A percentile compares a stretch with the other conserved stretches of the same genome.
Conservation (phyloP, 1,140 invertebrate species). For the Drosophila orena region DNA sequence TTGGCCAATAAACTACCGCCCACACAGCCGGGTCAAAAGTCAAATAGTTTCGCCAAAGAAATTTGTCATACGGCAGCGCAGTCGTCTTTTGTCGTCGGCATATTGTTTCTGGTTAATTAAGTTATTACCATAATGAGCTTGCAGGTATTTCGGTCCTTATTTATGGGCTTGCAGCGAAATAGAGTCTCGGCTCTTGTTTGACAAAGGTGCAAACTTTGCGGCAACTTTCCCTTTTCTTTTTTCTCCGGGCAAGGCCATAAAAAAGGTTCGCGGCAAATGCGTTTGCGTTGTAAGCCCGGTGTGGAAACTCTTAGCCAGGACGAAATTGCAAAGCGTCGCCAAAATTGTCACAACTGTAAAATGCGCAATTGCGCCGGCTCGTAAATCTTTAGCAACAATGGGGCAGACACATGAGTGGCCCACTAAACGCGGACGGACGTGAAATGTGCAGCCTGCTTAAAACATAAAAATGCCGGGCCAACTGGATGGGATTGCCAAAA, state of each 20-base stretch:
- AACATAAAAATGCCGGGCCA: constrained; percentile 73
- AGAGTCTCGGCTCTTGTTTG: constrained; percentile 32
- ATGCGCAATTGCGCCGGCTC: constrained; percentile 79
- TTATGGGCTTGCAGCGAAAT: constrained; percentile 69
- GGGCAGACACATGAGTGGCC: constrained; percentile 64
- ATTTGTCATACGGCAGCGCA: constrained; percentile 71
- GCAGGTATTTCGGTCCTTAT: constrained; percentile 72
- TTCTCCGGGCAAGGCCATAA: constrained; percentile 26
- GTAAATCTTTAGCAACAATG: constrained; percentile 76
- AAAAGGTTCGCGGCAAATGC: constrained; percentile 59
- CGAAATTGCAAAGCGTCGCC: constrained; percentile 73
- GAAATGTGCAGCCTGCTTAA: constrained; percentile 81
- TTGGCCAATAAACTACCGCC: constrained; percentile 1
- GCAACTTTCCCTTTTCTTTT: constrained; percentile 43
- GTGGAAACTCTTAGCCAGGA: constrained; percentile 29
- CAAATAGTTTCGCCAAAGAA: constrained; percentile 79
- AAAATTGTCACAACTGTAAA: constrained; percentile 82
- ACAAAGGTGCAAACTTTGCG: constrained; percentile 65
- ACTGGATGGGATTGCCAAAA: constrained; percentile 55
- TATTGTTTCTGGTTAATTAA: constrained; percentile 83
- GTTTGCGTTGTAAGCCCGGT: constrained; percentile 66
- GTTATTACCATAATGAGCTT: constrained; percentile 83
- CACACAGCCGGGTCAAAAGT: constrained; percentile 67
- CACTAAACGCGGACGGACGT: constrained; percentile 68
- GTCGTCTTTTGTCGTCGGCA: constrained; percentile 61